These are phyloP conservation scores for Scopus umbretta DNA, from an alignment of 2,113 vertebrate species.

Conservation along the genomic window DNA sequence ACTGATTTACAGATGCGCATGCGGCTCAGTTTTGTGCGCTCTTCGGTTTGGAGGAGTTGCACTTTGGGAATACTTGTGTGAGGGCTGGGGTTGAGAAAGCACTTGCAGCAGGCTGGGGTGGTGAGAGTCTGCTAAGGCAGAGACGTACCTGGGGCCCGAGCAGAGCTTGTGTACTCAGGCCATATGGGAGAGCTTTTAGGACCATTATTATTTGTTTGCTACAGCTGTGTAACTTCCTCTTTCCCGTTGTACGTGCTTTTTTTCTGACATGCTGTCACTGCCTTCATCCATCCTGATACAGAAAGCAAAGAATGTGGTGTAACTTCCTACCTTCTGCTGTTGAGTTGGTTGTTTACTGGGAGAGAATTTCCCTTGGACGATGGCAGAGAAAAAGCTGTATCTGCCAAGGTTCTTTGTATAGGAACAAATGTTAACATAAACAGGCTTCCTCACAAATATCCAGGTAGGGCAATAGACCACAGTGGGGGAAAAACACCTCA, in stretches of 20 bases:
- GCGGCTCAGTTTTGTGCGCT: background rate
- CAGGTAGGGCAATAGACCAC: background rate
- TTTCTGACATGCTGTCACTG: background rate
- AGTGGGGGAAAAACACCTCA: background rate
- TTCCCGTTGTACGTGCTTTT: conserved; percentile 25
- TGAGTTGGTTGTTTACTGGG: background rate
- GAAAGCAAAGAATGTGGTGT: background rate
- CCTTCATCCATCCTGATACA: background rate
- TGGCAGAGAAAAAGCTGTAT: background rate
- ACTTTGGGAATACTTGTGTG: background rate
- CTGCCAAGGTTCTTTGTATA: background rate
- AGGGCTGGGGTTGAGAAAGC: background rate
- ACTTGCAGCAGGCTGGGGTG: background rate
- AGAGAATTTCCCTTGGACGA: background rate
- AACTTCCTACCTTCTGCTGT: background rate
- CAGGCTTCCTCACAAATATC: background rate
- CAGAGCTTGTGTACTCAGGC: background rate
- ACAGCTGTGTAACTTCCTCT: conserved; percentile 23
- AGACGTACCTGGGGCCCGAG: background rate
- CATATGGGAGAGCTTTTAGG: conserved; percentile 56
- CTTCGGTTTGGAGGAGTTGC: background rate
- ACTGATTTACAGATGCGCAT: background rate
- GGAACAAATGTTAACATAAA: background rate
- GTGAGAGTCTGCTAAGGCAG: background rate
- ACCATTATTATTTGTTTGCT: conserved; percentile 40